Conservation (phyloP, 1,140 invertebrate genomes). For the Thaumatotibia leucotreta region DNA sequence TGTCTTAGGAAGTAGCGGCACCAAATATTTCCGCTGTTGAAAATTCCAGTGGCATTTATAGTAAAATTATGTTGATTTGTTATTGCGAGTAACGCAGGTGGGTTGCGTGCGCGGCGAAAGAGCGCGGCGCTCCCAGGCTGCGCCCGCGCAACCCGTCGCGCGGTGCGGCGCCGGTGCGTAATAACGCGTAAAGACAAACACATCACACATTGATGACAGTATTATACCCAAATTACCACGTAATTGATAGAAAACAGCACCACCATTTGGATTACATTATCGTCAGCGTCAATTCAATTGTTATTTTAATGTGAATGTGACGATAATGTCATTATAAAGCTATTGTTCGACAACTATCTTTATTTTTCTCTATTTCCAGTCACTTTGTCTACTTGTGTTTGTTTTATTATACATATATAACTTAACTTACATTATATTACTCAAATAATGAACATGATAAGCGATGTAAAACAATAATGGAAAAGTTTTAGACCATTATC, state of each 20-base stretch:
- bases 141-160: not conserved
- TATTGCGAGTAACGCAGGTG: constrained; percentile 15
- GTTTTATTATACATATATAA: not conserved
- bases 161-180: not conserved
- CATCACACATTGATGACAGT: constrained; percentile 34
- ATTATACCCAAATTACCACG: constrained; percentile 36
- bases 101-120: constrained; percentile 23
- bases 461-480: too few species aligned
- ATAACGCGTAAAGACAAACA: constrained; percentile 39
- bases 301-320: constrained; percentile 43
- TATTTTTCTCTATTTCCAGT: constrained; percentile 17
- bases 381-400: not conserved
- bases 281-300: constrained; percentile 30
- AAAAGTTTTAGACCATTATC: too few species aligned
- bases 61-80: not conserved
- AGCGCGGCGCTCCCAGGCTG: constrained; percentile 34
- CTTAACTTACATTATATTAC: not conserved
- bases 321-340: constrained; percentile 25
- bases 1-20: not conserved
- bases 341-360: constrained; percentile 30
- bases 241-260: constrained; percentile 14
- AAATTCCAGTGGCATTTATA: not conserved
- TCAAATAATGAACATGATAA: too few species aligned
- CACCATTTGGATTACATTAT: constrained; percentile 25
- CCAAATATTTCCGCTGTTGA: not conserved